Evolutionary conservation across 2,113 vertebrate species (phyloP).

Genomic region (Gymnogyps californianus): DNA sequence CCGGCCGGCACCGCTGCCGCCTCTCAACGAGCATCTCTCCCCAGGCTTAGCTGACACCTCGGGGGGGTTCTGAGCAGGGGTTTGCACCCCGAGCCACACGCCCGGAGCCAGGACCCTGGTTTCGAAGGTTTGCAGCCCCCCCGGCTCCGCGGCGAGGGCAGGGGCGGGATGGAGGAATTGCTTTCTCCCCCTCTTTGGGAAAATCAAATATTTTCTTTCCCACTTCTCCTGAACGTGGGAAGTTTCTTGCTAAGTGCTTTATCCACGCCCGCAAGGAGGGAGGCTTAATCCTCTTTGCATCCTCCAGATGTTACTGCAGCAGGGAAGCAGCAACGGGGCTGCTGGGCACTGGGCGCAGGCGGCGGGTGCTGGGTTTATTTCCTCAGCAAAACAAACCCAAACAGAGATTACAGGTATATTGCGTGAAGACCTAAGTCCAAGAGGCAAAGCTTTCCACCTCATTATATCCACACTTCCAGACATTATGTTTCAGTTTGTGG

Average conservation of each 20-base stretch:
- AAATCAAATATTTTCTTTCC: neutral
- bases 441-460: neutral
- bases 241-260: neutral
- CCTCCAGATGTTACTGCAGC: neutral
- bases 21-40: neutral
- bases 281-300: neutral
- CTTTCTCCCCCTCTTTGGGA: neutral
- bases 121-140: rapidly evolving
- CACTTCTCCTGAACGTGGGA: neutral
- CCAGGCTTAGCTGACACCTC: neutral
- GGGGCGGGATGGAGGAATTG: neutral
- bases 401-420: neutral
- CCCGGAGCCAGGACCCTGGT: rapidly evolving
- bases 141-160: rapidly evolving
- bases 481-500: neutral
- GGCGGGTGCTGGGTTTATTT: neutral
- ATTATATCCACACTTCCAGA: neutral
- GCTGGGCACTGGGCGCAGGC: neutral
- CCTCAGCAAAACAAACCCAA: neutral
- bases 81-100: neutral
- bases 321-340: rapidly evolving
- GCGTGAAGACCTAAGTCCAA: rapidly evolving
- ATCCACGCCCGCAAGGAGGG: neutral
- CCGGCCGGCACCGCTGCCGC: rapidly evolving
- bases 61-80: neutral